These are phyloP conservation scores for Phoebastria nigripes DNA, from an alignment of 2,797 vertebrate genomes.

Conservation along the genomic window DNA sequence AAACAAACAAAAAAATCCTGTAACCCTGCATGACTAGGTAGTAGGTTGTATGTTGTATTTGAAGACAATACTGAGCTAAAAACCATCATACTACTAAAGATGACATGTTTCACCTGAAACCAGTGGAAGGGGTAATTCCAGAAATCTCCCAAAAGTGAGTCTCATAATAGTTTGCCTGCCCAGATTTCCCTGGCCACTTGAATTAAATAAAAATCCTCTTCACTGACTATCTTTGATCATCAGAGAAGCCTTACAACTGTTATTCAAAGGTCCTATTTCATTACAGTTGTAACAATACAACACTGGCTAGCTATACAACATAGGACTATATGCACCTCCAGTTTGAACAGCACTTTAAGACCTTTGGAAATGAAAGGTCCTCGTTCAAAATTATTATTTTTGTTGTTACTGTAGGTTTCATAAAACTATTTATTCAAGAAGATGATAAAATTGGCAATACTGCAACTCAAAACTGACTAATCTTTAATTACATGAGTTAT, in stretches of 20 bases:
- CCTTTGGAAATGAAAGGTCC: neutral
- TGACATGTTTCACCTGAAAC: neutral
- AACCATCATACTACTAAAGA: neutral
- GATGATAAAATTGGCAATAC: neutral
- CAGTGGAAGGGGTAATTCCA: neutral
- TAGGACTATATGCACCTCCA: neutral
- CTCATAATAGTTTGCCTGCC: neutral
- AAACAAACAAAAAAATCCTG: no score
- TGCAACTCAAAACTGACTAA: neutral
- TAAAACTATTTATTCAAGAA: neutral
- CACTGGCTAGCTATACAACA: neutral
- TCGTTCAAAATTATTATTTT: neutral
- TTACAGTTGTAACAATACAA: neutral
- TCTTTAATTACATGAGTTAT: neutral
- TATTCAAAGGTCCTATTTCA: neutral
- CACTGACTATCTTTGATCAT: neutral
- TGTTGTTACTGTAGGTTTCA: neutral
- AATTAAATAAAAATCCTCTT: neutral
- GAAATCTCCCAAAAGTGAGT: neutral
- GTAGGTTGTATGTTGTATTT: neutral
- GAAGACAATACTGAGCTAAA: neutral
- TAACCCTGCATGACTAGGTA: neutral
- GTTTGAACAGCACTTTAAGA: neutral
- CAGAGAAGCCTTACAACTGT: neutral
- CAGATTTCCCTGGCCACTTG: neutral